Conservation (phyloP, 2,797 vertebrate genomes). For the Denticeps clupeoides region DNA sequence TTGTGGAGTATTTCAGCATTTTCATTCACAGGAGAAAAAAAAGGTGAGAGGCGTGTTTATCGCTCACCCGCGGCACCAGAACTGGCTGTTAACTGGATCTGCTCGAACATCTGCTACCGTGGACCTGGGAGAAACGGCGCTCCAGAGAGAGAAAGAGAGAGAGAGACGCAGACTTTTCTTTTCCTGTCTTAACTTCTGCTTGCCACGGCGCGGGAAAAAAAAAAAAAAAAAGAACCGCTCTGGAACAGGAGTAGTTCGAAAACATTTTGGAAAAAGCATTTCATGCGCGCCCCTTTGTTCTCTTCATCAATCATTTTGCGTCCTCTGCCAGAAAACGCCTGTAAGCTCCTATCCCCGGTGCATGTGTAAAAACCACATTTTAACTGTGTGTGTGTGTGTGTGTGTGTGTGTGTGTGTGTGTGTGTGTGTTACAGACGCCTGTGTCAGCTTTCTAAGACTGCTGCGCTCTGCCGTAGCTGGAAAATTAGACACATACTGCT, state of each 20-base stretch:
- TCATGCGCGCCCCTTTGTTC: constrained; percentile 39
- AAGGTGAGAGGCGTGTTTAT: constrained; percentile 21
- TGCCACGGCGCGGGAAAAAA: constrained; percentile 9
- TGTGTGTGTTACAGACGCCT: constrained; percentile 55
- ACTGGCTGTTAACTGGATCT: constrained; percentile 1
- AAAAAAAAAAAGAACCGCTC: constrained; percentile 15
- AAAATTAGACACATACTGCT: constrained; percentile 66
- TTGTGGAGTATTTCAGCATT: not conserved
- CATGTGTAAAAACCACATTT: constrained; percentile 50
- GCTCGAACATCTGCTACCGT: not conserved
- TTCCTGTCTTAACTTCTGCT: constrained; percentile 21
- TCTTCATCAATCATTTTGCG: constrained; percentile 47
- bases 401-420: not conserved
- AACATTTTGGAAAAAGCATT: constrained; percentile 42
- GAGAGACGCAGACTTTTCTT: constrained; percentile 7
- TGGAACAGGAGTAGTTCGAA: constrained; percentile 27
- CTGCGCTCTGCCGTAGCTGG: constrained; percentile 54
- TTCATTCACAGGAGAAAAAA: not conserved
- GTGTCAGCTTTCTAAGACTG: constrained; percentile 54
- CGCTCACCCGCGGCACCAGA: not conserved
- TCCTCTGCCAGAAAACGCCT: constrained; percentile 43
- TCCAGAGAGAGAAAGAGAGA: not conserved
- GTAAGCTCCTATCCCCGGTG: constrained; percentile 45
- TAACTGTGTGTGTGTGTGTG: constrained; percentile 58
- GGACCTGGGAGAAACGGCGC: not conserved